A percentile compares a stretch with the other conserved stretches of the same genome.
phyloP scores from a whole-genome alignment of 2,888 invertebrate species.

The Aporophyla nigra region DNA sequence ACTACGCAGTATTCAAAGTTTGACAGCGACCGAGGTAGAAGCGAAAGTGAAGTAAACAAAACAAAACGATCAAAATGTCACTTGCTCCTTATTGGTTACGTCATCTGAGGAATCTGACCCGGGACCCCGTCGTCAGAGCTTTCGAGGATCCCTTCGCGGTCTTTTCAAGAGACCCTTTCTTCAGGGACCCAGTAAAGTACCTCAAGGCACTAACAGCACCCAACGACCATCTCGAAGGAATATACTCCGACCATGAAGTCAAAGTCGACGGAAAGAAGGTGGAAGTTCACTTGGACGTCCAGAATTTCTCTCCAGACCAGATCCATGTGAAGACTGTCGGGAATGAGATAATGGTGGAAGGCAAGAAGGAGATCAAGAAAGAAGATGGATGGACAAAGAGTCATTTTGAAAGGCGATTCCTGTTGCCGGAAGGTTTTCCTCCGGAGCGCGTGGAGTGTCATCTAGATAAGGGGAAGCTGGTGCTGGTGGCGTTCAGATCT shows the following conservation, averaged over 20 bases:
- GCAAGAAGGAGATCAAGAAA: slow-evolving; percentile 94
- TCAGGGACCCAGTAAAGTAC: slow-evolving; percentile 83
- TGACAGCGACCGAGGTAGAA: slow-evolving; percentile 25
- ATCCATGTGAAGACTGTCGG: slow-evolving; percentile 95
- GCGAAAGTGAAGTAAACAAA: slow-evolving; percentile 26
- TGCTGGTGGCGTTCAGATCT: slow-evolving; percentile 92
- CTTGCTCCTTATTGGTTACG: slow-evolving; percentile 86
- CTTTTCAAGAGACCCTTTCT: slow-evolving; percentile 84
- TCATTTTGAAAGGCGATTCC: slow-evolving; percentile 94
- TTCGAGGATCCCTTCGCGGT: slow-evolving; percentile 83
- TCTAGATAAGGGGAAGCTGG: slow-evolving; percentile 94
- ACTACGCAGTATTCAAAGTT: slow-evolving; percentile 57
- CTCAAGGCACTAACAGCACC: slow-evolving; percentile 77
- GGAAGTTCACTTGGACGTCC: slow-evolving; percentile 94
- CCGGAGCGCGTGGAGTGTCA: slow-evolving; percentile 93
- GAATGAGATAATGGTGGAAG: slow-evolving; percentile 93
- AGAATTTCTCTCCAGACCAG: slow-evolving; percentile 95
- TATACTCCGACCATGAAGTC: slow-evolving; percentile 90
- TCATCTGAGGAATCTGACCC: slow-evolving; percentile 82
- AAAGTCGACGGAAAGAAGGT: slow-evolving; percentile 92
- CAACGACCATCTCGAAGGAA: slow-evolving; percentile 83
- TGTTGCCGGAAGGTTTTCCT: slow-evolving; percentile 94
- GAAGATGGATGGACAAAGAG: slow-evolving; percentile 94
- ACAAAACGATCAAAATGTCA: slow-evolving; percentile 77
- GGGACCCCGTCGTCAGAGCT: slow-evolving; percentile 80